phyloP scores from a whole-genome alignment of 2,888 invertebrate genomes.

The Psylliodes chrysocephalus region DNA sequence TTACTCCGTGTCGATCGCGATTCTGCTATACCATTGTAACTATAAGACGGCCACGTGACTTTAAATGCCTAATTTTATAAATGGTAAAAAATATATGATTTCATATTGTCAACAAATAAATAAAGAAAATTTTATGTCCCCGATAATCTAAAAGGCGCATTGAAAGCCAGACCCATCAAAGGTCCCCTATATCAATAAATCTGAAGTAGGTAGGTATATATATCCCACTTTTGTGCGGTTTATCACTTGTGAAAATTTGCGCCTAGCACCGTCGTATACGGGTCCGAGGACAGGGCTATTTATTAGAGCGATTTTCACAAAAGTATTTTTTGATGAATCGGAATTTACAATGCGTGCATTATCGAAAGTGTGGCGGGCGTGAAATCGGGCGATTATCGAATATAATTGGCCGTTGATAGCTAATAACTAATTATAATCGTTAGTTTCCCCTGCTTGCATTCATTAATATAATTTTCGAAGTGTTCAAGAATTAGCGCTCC shows the following conservation, averaged over 20 bases:
- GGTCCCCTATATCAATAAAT: slow-evolving; percentile 31
- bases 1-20: no score
- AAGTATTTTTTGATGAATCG: slow-evolving; percentile 51
- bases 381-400: slow-evolving; percentile 48
- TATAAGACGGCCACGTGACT: no score
- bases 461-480: slow-evolving; percentile 39
- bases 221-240: slow-evolving; percentile 15
- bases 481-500: slow-evolving; percentile 17
- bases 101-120: no score
- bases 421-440: slow-evolving; percentile 41
- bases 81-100: no score
- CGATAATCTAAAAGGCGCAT: no score
- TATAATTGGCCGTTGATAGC: slow-evolving; percentile 41
- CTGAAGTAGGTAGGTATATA: no score
- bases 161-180: background rate
- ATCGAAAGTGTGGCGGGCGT: slow-evolving; percentile 45
- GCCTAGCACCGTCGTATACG: slow-evolving; percentile 39
- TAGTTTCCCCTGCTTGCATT: slow-evolving; percentile 31
- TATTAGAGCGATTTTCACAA: slow-evolving; percentile 50
- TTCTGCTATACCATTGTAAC: no score
- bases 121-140: no score
- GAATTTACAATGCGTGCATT: slow-evolving; percentile 46
- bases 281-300: slow-evolving; percentile 39
- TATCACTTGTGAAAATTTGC: slow-evolving; percentile 24
- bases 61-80: no score